Conservation (phyloP, 2,113 vertebrate genomes). For the Amphiprion ocellaris region DNA sequence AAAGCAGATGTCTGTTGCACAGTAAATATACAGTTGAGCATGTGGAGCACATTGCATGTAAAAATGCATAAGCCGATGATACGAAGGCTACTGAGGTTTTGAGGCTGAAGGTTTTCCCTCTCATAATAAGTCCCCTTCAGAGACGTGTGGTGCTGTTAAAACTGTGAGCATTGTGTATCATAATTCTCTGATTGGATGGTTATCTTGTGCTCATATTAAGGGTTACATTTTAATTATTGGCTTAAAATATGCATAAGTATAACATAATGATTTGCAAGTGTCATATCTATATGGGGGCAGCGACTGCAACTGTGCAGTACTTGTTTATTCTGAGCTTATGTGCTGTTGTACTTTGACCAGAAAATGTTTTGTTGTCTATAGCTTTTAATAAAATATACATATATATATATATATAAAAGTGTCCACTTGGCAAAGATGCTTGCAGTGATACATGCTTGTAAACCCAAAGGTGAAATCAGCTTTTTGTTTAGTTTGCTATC, state of each 20-base stretch:
- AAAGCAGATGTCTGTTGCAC: background rate
- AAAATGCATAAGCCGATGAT: background rate
- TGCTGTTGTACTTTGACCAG: conserved; percentile 43
- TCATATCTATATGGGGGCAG: background rate
- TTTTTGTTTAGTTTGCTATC: background rate
- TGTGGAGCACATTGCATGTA: background rate
- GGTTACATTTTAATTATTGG: background rate
- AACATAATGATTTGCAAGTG: background rate
- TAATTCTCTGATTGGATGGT: background rate
- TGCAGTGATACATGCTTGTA: background rate
- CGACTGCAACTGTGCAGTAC: background rate
- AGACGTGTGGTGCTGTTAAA: background rate
- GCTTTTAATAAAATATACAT: conserved; percentile 55
- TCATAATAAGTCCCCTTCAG: background rate
- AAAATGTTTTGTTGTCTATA: conserved; percentile 37
- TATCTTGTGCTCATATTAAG: background rate
- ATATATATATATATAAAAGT: background rate
- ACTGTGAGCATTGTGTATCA: background rate
- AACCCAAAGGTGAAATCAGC: background rate
- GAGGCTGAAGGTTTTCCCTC: too few species aligned
- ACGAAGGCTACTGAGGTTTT: background rate
- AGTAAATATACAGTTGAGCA: conserved; percentile 5
- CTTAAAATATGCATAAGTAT: background rate
- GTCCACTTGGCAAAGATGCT: background rate
- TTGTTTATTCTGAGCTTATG: conserved; percentile 37